Evolutionary conservation across 2,888 invertebrate species (phyloP).

Genomic region (Malthinus seriepunctatus): DNA sequence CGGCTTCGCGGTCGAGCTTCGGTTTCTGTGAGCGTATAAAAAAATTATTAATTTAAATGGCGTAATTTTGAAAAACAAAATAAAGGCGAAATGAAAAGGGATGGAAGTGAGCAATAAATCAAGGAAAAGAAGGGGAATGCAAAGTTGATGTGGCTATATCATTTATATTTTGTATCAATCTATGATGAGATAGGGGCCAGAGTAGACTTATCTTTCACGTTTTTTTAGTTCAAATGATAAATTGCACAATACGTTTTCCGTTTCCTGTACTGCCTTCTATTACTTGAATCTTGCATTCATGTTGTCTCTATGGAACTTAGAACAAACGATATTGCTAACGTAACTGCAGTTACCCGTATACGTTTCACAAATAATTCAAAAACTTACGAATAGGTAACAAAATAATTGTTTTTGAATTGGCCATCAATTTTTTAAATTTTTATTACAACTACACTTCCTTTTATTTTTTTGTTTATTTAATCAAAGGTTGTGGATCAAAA

Average conservation of each 20-base stretch:
- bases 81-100: background rate
- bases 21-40: no score
- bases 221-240: constrained; percentile 39
- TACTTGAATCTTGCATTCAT: constrained; percentile 19
- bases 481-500: no score
- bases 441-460: no score
- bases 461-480: no score
- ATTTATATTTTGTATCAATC: constrained; percentile 50
- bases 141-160: constrained; percentile 45
- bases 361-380: constrained; percentile 8
- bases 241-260: constrained; percentile 40
- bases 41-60: no score
- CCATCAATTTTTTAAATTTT: no score
- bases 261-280: constrained; percentile 23
- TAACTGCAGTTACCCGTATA: constrained; percentile 15
- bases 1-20: no score
- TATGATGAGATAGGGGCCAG: constrained; percentile 45
- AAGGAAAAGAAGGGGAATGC: constrained; percentile 43
- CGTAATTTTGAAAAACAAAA: no score
- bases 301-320: constrained; percentile 13
- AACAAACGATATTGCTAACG: constrained; percentile 11
- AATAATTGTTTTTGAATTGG: no score
- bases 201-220: constrained; percentile 44
- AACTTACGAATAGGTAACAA: background rate
- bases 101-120: constrained; percentile 45